Evolutionary conservation across 1,140 invertebrate species (phyloP).

Genomic region (Pectinophora gossypiella): DNA sequence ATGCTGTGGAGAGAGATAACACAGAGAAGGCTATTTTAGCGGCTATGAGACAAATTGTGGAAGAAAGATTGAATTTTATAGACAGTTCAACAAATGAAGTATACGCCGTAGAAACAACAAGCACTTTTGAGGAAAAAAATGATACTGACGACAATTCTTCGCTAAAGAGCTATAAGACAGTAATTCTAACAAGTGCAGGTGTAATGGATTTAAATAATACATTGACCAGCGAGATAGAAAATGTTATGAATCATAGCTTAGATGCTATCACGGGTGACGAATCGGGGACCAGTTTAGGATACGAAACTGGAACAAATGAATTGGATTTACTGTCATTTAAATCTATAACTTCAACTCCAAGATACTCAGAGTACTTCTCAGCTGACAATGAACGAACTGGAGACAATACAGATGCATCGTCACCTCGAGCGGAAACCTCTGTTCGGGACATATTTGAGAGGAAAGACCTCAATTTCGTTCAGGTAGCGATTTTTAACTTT

Average conservation of each 20-base stretch:
- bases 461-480: conserved; percentile 26
- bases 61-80: conserved; percentile 36
- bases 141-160: conserved; percentile 24
- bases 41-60: conserved; percentile 38
- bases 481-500: conserved; percentile 9
- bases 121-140: too few species aligned
- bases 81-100: conserved; percentile 5
- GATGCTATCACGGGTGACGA: conserved; percentile 13
- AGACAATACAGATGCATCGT: conserved; percentile 10
- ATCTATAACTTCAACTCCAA: conserved; percentile 37
- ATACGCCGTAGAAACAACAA: not conserved
- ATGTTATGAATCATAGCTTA: conserved; percentile 24
- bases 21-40: conserved; percentile 12
- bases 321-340: conserved; percentile 46
- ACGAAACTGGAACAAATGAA: conserved; percentile 16
- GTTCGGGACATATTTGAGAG: conserved; percentile 49
- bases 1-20: not conserved
- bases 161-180: conserved; percentile 27
- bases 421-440: conserved; percentile 16
- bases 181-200: conserved; percentile 13
- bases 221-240: conserved; percentile 25
- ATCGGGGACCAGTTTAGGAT: not conserved
- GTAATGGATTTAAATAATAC: conserved; percentile 10
- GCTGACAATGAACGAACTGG: conserved; percentile 36
- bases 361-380: conserved; percentile 47